Evolutionary conservation across 2,797 vertebrate species (phyloP), one percentile per base, ranked within the genome.

Genomic region (Dipus sagitta): DNA sequence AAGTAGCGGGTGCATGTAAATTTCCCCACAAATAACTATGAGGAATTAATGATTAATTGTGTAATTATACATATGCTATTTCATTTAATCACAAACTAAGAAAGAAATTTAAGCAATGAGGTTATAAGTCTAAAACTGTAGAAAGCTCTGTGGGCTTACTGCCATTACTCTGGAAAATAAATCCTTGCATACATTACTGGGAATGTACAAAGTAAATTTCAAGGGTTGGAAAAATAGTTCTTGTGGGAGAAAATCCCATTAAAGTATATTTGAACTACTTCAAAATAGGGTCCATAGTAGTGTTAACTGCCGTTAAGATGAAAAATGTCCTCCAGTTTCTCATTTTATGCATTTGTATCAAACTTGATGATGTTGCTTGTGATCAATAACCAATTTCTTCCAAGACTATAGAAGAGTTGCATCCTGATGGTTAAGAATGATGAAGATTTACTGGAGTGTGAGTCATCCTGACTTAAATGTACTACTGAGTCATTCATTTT

Each of bases 301-400:
- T 94, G 91, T 96, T 82, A 88, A 93, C 34, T 94, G 65, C 17
- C 60, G 76, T 94, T 93, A 88, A 81, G 58, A 62, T 92, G 93
- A 93, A 86, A 42, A 52, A 70, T 95, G 75, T 94, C n/a, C 23
- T 47, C 52, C 87, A 15, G 24, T 34, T 90, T 95, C 68, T 90
- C 38, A 84, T 95, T 96, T 94, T 52, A 93, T 94, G 86, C 1
- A 12, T 86, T 79, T 76, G 30, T 82, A 94, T 93, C 18, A 84
- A 79, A 76, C 94, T 88, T 80, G 77, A 38, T 88, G 72, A 92
- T 92, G 52, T 94, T 86, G 68, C 88, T 96, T 93, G 88, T 96
- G 93, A 96, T 96, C 95, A 96, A 95, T 95, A 94, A 96, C 52
- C 79, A 96, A 20, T 96, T 96, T 96, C 72, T 92, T 96, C 88